Base-by-base conservation (phyloP, 2,113 vertebrate species). In the Cathartes aura region DNA sequence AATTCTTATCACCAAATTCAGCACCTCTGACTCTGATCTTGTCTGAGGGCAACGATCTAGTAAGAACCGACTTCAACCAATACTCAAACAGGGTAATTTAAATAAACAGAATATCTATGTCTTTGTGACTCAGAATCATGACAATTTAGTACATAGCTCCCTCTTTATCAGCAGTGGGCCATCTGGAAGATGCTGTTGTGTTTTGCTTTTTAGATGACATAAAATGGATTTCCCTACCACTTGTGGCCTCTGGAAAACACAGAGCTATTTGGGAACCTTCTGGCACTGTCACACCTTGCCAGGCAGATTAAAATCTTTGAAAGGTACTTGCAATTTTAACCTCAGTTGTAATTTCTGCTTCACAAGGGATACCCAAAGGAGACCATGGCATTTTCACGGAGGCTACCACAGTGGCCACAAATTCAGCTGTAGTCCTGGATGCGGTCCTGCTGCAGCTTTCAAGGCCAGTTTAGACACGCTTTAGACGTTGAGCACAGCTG, bases 401-500 rank as follows among this genome's bases (percentile, higher is more conserved):
- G 40, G 64, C 38, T 42, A 45, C 32, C 34, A 43, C 53, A 38
- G 62, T 3, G 22, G 67, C n/a, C 58, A 52, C 50, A 55, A 55
- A 62, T 24, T 17, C 14, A 9, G 30, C 55, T 66, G n/a, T 4
- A 55, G 55, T 12, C 32, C 45, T 38, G 56, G 55, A 27, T 12
- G 19, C 15, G 55, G 38, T 38, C 36, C 62, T 7, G 1, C 50
- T 48, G 55, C 82, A 50, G 67, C 36, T 63, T 55, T 40, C 36
- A 30, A 52, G 40, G 40, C 26, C 26, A 9, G 23, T 15, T 56
- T 15, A 60, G 58, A 75, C 19, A n/a, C 38, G 4, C 11, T 42
- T 22, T 0, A 27, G 72, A 13, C 2, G 26, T 1, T 8, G 26
- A 86, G 68, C 8, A 4, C 48, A 43, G 59, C 36, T 11, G 1